These are phyloP conservation scores for Sturmia bella DNA, from an alignment of 2,888 invertebrate genomes.

Conservation along the genomic window DNA sequence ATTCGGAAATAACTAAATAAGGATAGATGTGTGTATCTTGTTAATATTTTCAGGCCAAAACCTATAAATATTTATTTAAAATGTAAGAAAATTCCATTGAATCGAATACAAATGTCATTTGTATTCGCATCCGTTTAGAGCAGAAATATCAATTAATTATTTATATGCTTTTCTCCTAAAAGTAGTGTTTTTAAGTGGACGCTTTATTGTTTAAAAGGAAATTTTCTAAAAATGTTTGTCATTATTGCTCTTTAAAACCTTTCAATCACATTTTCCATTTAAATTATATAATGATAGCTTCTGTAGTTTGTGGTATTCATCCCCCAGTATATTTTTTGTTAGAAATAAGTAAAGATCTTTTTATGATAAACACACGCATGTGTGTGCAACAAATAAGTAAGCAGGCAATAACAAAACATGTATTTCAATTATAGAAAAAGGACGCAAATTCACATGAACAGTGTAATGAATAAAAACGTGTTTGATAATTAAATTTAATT, in stretches of 20 bases:
- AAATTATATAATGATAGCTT: slow-evolving; percentile 12
- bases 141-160: slow-evolving; percentile 14
- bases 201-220: neutral
- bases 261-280: neutral
- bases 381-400: neutral
- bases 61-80: too few relatives aligned
- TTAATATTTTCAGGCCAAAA: too few relatives aligned
- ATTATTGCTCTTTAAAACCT: neutral
- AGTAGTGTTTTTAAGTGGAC: neutral
- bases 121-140: too few relatives aligned
- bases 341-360: neutral
- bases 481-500: slow-evolving; percentile 67
- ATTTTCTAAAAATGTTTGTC: neutral
- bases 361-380: neutral
- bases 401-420: neutral
- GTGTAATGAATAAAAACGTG: slow-evolving; percentile 59
- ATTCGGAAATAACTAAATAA: too few relatives aligned
- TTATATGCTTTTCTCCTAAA: neutral
- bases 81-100: too few relatives aligned
- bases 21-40: too few relatives aligned
- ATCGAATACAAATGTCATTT: too few relatives aligned
- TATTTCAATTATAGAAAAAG: slow-evolving; percentile 34
- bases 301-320: slow-evolving; percentile 31
- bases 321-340: neutral
- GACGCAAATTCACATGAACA: slow-evolving; percentile 7